These are phyloP conservation scores for Plemyria rubiginata DNA, from an alignment of 2,888 invertebrate genomes.

Conservation along the genomic window DNA sequence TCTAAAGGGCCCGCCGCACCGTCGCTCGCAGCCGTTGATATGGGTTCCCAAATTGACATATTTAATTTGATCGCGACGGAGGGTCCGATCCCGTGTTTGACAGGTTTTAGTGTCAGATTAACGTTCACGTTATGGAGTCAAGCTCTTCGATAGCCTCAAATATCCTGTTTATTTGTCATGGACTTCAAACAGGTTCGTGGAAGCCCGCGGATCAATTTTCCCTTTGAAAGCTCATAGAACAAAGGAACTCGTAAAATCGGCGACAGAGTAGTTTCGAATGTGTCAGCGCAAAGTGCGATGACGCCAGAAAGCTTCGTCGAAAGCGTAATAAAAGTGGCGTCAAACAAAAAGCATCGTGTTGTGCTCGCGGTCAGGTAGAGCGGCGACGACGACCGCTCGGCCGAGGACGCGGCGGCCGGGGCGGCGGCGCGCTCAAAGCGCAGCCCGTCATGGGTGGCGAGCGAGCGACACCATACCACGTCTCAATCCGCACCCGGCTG, in stretches of 20 bases:
- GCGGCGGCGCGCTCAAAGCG: constrained; percentile 77
- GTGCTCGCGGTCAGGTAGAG: constrained; percentile 56
- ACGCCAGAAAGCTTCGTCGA: constrained; percentile 66
- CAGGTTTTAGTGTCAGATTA: constrained; percentile 84
- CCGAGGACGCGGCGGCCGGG: constrained; percentile 4
- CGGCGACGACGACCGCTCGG: constrained; percentile 52
- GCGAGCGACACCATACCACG: constrained; percentile 83
- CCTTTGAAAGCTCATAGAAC: constrained; percentile 75
- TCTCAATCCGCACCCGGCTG: constrained; percentile 84
- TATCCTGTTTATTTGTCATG: constrained; percentile 56
- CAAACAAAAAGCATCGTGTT: constrained; percentile 74
- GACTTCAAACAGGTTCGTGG: constrained; percentile 70
- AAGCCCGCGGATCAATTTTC: constrained; percentile 70
- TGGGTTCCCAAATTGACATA: constrained; percentile 85
- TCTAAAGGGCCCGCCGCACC: constrained; percentile 80
- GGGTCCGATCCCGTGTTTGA: constrained; percentile 79
- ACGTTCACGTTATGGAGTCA: constrained; percentile 77
- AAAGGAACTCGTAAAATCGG: constrained; percentile 72
- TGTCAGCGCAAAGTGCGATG: constrained; percentile 77
- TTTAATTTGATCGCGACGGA: constrained; percentile 84
- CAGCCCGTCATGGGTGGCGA: constrained; percentile 83
- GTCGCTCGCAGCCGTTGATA: constrained; percentile 84
- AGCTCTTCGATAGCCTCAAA: constrained; percentile 70
- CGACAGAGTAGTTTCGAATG: constrained; percentile 76
- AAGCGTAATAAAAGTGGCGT: constrained; percentile 81